These are phyloP conservation scores for Amphimedon queenslandica DNA, from an alignment of 37 sponge, comb jelly and placozoan species.

Conservation along the genomic window DNA sequence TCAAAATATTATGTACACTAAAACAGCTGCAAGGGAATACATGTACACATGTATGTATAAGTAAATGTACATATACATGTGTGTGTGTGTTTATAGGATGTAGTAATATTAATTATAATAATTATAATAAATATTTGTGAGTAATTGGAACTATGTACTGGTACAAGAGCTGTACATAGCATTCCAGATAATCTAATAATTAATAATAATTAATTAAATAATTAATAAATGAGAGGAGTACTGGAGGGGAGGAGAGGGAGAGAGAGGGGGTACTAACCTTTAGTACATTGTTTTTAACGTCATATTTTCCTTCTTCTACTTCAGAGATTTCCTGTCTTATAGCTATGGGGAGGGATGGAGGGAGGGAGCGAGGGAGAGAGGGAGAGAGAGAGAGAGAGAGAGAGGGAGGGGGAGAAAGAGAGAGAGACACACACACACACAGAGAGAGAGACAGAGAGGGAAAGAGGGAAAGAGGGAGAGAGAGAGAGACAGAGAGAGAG, in stretches of 20 bases:
- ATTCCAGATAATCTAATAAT: not conserved
- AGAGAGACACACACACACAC: not conserved
- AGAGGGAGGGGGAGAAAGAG: constrained; percentile 3
- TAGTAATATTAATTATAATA: no score
- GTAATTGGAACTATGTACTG: not conserved
- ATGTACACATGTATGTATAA: not conserved
- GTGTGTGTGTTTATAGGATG: not conserved
- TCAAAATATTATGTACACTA: no score
- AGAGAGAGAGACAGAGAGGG: constrained; percentile 2
- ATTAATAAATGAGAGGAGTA: no score
- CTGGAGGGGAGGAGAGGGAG: not conserved
- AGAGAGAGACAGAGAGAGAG: not conserved
- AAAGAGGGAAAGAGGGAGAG: constrained; percentile 8
- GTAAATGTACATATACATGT: not conserved
- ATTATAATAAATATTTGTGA: no score
- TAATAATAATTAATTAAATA: no score
- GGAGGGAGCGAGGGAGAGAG: constrained; percentile 71
- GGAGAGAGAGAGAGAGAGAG: constrained; percentile 5
- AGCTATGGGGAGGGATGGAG: constrained; percentile 87
- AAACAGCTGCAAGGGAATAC: no score
- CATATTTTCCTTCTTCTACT: constrained; percentile 72
- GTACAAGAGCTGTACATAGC: not conserved
- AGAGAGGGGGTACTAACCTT: constrained; percentile 51
- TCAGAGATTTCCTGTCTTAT: constrained; percentile 89
- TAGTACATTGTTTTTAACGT: constrained; percentile 66